phyloP scores from a whole-genome alignment of 2,113 vertebrate species.

The Nyctibius bracteatus region DNA sequence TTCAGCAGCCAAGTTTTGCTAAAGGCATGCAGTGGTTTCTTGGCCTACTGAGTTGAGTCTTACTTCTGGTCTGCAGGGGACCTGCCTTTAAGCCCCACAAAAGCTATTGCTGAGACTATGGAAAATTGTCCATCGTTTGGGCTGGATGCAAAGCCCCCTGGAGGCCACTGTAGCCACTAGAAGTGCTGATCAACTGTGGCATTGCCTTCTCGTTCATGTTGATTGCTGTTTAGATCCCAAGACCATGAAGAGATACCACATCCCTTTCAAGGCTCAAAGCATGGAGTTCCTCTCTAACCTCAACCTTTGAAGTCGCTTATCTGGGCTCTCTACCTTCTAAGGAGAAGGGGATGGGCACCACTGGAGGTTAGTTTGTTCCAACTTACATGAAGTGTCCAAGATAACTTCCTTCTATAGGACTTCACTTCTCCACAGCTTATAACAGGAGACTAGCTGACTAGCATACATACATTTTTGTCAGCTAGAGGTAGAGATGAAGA shows the following conservation, averaged over 20 bases:
- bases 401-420: background rate
- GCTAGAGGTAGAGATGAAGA: background rate
- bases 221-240: background rate
- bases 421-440: background rate
- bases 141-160: conserved; percentile 4
- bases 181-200: background rate
- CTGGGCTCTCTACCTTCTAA: background rate
- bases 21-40: conserved; percentile 57
- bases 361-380: background rate
- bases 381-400: background rate
- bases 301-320: background rate
- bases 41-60: conserved; percentile 23
- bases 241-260: background rate
- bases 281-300: background rate
- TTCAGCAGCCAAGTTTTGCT: conserved; percentile 50
- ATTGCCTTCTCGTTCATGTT: background rate
- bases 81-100: conserved; percentile 10
- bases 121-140: conserved; percentile 2
- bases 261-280: background rate
- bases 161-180: background rate
- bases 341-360: background rate
- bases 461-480: background rate
- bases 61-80: conserved; percentile 39
- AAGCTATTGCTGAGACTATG: conserved; percentile 34
- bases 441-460: background rate